These are phyloP conservation scores for Cepphus grylle DNA, from an alignment of 2,113 vertebrate species.

Conservation along the genomic window DNA sequence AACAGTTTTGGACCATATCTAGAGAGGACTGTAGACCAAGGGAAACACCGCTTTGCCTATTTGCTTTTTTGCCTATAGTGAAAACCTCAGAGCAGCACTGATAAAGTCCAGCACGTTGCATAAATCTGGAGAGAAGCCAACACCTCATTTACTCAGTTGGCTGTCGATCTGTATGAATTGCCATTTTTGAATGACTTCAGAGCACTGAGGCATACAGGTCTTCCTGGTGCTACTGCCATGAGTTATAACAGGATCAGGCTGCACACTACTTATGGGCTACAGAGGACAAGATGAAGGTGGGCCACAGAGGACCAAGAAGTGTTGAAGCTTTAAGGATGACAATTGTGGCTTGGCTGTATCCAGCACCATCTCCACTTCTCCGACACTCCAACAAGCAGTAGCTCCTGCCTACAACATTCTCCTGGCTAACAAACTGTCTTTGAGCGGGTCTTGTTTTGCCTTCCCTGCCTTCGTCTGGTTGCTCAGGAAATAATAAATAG, in stretches of 20 bases:
- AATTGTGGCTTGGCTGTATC: background rate
- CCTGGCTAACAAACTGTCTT: background rate
- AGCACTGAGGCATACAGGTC: slow-evolving; percentile 25
- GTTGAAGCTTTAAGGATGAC: background rate
- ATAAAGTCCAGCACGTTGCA: background rate
- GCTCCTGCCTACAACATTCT: background rate
- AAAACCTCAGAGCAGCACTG: background rate
- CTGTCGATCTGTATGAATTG: background rate
- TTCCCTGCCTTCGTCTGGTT: background rate
- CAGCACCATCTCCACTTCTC: background rate
- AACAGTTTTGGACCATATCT: background rate
- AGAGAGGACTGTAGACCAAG: background rate
- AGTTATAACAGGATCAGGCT: background rate
- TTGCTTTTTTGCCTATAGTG: background rate
- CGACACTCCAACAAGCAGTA: background rate
- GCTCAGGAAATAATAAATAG: background rate
- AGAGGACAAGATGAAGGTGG: background rate
- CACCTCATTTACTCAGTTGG: background rate
- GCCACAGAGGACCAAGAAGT: background rate
- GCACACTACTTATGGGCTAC: background rate
- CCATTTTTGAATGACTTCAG: background rate
- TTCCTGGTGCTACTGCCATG: background rate
- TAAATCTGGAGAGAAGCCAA: background rate
- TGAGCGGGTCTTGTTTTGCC: background rate
- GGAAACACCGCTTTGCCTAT: background rate